Evolutionary conservation across 2,888 invertebrate species (phyloP), one percentile per base, ranked within the genome.

Genomic region (Hybos culiciformis): DNA sequence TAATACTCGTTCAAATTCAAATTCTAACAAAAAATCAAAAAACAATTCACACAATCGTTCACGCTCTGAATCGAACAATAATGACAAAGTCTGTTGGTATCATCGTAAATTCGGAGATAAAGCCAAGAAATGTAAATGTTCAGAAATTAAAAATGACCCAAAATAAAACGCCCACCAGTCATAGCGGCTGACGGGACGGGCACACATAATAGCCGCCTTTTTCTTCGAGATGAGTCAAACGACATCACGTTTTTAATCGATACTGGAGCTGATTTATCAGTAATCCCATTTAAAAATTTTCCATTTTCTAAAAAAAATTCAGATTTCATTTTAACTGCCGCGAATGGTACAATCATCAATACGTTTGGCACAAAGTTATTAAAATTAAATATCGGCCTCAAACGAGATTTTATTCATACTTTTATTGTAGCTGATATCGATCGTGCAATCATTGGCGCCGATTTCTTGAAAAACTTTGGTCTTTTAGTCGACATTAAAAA

Each of bases 291-390:
- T 32, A 15, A 15, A 32, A n/a, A n/a, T n/a, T 14, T 7, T 11
- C 9, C 9, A 26, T 26, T 12, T 12, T 26, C 26, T 26, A 9
- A 26, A 14, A 32, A n/a, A 32, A 32, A 7, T 32, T 15, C 32
- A 7, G 15, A 32, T 32, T 14, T 32, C 15, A 14, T 15, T 8
- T 32, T 32, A 14, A 14, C 32, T 12, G 32, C 32, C 15, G 14
- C 32, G 7, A 32, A 32, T 32, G 44, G 43, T 3, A 41, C 43
- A 23, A 14, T 41, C 14, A 39, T 43, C 12, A 14, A 20, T 23
- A 42, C 36, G 17, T 39, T 23, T 15, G 42, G 46, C 34, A 23
- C 40, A 12, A 47, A 44, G 12, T 5, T 41, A 3, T 5, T 47
- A 4, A 38, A 40, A 24, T n/a, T 41, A 17, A 31, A 41, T 23